Conservation (phyloP, 1,140 invertebrate species). For the Magallana angulata region DNA sequence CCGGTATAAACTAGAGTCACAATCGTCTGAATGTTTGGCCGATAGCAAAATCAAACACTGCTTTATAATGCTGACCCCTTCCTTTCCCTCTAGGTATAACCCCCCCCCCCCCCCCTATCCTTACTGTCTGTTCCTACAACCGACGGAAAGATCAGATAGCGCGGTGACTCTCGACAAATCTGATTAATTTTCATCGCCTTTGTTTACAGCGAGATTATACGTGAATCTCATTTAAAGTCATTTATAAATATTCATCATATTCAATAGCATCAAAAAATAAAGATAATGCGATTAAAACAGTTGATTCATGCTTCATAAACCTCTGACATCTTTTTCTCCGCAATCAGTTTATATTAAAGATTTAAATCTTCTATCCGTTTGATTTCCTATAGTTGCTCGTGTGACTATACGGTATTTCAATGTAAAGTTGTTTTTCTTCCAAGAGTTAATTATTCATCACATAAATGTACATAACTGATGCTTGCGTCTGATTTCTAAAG, state of each 20-base stretch:
- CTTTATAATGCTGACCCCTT: neutral
- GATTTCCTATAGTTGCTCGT: too few species aligned
- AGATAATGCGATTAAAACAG: neutral
- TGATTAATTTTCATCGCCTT: neutral
- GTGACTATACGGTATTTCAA: too few species aligned
- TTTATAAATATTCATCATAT: neutral
- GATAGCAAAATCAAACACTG: neutral
- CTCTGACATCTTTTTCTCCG: too few species aligned
- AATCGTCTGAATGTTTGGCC: neutral
- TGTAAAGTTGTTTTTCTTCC: too few species aligned
- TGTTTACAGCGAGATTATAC: conserved; percentile 28
- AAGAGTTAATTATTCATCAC: too few species aligned
- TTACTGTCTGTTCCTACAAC: neutral
- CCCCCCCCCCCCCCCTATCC: neutral
- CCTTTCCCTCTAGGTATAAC: neutral
- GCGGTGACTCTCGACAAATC: neutral
- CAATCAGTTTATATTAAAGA: too few species aligned
- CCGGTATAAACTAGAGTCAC: neutral
- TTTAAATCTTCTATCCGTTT: too few species aligned
- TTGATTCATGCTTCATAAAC: too few species aligned
- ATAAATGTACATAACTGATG: too few species aligned
- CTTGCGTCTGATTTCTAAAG: too few species aligned
- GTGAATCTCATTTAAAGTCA: neutral
- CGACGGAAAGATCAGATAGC: neutral
- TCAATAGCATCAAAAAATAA: neutral